These are phyloP conservation scores for Araneus ventricosus DNA, from an alignment of 1,140 invertebrate genomes.

Conservation along the genomic window DNA sequence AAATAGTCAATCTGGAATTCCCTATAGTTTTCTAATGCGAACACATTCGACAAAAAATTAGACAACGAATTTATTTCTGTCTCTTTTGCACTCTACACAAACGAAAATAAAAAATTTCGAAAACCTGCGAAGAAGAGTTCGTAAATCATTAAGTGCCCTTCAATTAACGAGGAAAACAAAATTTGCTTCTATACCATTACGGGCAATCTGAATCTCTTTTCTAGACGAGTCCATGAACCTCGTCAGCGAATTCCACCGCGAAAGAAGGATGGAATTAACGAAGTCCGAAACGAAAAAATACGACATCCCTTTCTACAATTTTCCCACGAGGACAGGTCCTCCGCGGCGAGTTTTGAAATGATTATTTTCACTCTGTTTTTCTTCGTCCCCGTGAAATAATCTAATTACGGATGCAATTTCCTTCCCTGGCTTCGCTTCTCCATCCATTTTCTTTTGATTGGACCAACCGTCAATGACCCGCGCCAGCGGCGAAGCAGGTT, in stretches of 20 bases:
- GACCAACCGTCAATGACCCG: neutral
- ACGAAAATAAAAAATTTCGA: too few species aligned
- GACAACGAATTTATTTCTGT: too few species aligned
- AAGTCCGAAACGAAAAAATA: constrained; percentile 4
- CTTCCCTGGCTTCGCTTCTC: neutral
- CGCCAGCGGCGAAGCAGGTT: constrained; percentile 26
- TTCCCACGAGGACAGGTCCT: constrained; percentile 49
- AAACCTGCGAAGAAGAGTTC: too few species aligned
- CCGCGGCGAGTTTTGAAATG: constrained; percentile 32
- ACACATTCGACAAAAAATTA: too few species aligned
- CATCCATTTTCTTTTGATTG: neutral
- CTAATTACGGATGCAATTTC: constrained; percentile 65
- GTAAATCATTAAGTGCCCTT: too few species aligned
- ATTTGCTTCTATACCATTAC: neutral
- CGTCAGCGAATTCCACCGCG: neutral
- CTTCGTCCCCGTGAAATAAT: constrained; percentile 27
- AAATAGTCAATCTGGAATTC: too few species aligned
- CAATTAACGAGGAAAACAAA: neutral
- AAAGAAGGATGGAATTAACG: neutral
- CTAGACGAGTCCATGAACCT: neutral
- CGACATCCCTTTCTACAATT: constrained; percentile 27
- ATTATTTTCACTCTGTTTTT: constrained; percentile 49
- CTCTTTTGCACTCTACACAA: too few species aligned
- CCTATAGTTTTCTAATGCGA: too few species aligned
- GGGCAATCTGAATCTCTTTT: neutral